Evolutionary conservation across 2,888 invertebrate genomes (phyloP).

Genomic region (Leptopilina myrica): DNA sequence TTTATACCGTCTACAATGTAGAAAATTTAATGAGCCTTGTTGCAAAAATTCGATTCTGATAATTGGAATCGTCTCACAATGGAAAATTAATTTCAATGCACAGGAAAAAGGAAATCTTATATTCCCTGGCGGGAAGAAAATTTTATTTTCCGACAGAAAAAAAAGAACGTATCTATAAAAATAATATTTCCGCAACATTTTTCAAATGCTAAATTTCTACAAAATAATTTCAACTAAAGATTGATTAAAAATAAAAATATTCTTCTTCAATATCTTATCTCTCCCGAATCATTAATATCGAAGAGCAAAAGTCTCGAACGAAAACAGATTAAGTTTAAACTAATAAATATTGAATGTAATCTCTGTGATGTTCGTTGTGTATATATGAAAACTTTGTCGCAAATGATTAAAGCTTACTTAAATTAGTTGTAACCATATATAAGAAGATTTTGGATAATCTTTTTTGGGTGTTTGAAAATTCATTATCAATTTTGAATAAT

Average conservation of each 20-base stretch:
- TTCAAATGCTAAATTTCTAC: too few species aligned
- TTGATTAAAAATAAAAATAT: too few species aligned
- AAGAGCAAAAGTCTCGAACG: too few species aligned
- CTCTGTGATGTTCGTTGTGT: neutral
- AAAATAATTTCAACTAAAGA: too few species aligned
- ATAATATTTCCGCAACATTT: too few species aligned
- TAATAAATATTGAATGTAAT: neutral
- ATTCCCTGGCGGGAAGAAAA: too few species aligned
- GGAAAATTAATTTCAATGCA: too few species aligned
- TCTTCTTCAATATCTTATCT: too few species aligned
- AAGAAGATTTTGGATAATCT: slow-evolving; percentile 13
- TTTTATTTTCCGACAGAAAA: too few species aligned
- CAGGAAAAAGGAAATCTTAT: too few species aligned
- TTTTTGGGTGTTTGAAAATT: neutral
- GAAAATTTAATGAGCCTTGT: neutral
- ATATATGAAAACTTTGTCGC: neutral
- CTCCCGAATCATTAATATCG: too few species aligned
- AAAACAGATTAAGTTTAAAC: neutral
- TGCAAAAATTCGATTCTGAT: neutral
- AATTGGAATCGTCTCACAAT: neutral
- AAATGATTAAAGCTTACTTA: neutral
- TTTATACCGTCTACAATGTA: neutral
- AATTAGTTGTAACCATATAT: slow-evolving; percentile 1
- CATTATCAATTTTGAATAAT: slow-evolving; percentile 12
- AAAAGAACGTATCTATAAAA: too few species aligned